Base-by-base conservation (phyloP, 1,140 invertebrate genomes). In the Latrodectus geometricus region DNA sequence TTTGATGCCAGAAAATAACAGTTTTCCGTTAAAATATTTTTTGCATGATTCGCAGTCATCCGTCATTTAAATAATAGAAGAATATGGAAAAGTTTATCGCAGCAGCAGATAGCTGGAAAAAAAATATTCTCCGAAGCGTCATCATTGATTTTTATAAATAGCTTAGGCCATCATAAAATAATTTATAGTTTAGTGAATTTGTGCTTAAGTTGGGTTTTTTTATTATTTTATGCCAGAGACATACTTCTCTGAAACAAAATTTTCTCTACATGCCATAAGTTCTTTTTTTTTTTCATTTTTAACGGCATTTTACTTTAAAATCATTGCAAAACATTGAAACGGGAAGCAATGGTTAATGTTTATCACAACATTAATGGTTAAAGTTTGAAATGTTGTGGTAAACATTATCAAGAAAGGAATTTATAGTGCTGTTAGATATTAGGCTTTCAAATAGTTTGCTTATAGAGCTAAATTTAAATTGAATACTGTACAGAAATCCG, bases 61-160 rank as follows among this genome's bases (percentile, higher is more conserved):
- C 48, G 83, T 86, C 83, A 86, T 86, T 86, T 86, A 86, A 86
- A 86, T 86, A 75, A 78, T 78, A 72, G 66, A 7, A 17, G 20
- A 20, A 23, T 8, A n/a, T 17, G 74, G 15, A 20, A 14, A 66
- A 48, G 76, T 17, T 14, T 61, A 78, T 65, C 9, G 17, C n/a
- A 20, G 35, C 74, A 48, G 23, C 17, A n/a, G 17, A 15, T 9
- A 11, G 11, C 5, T 5, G 20, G 15, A 20, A 20, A 79, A 68
- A 68, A 69, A 79, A 79, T 9, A 0, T 35, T 23, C n/a, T 68
- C 61, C 7, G 8, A 52, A 50, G 49, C 17, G 35, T 21, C 83
- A 86, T 86, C 83, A 86, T 86, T 78, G 83, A 86, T 86, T 86
- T 86, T 86, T 56, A 78, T 86, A 86, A 86, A 86, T 86, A 86